Evolutionary conservation across 1,140 invertebrate species (phyloP).

Genomic region (Campoletis sonorensis): DNA sequence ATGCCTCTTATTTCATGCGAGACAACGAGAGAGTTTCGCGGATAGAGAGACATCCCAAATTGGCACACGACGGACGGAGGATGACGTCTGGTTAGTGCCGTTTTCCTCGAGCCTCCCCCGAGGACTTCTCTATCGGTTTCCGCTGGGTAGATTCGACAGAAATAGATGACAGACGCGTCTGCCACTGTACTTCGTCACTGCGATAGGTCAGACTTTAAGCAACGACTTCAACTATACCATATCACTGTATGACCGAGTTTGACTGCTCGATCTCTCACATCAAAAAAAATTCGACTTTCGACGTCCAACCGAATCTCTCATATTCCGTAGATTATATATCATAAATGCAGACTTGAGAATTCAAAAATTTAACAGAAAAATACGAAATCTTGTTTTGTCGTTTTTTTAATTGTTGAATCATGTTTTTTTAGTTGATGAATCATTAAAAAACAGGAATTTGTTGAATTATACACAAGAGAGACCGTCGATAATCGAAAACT

Average conservation of each 20-base stretch:
- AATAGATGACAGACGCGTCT: conserved; percentile 17
- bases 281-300: neutral
- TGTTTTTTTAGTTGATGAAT: too few relatives aligned
- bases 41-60: conserved; percentile 24
- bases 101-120: conserved; percentile 21
- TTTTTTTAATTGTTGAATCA: too few relatives aligned
- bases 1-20: neutral
- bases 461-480: too few relatives aligned
- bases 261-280: neutral
- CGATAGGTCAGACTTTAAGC: conserved; percentile 7
- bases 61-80: conserved; percentile 15
- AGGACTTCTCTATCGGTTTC: conserved; percentile 22
- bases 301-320: neutral
- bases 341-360: neutral
- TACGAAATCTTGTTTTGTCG: neutral
- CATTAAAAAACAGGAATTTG: too few relatives aligned
- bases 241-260: neutral
- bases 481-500: too few relatives aligned
- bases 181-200: neutral
- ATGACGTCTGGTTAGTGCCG: conserved; percentile 24
- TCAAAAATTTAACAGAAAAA: neutral
- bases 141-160: conserved; percentile 12
- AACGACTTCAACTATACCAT: neutral
- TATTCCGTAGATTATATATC: neutral
- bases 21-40: neutral